Conservation (phyloP, 2,113 vertebrate species). For the Aphyosemion australe region DNA sequence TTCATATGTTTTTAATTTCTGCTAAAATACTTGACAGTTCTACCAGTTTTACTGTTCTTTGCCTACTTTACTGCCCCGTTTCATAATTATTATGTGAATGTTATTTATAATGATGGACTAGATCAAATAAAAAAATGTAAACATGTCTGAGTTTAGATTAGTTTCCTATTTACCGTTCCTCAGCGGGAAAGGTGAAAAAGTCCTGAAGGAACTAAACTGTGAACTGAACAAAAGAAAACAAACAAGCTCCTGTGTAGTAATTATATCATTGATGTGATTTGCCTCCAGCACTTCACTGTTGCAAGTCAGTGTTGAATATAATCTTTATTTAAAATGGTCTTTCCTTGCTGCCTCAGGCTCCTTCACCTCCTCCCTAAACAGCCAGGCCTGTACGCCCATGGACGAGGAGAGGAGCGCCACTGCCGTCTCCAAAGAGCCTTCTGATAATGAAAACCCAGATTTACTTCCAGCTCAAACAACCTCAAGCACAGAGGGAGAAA, state of each 20-base stretch:
- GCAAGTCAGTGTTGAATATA: too few relatives aligned
- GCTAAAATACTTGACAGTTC: too few relatives aligned
- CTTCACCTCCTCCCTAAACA: conserved; percentile 54
- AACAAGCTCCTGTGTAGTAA: background rate
- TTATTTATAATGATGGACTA: too few relatives aligned
- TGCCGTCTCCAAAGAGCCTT: conserved; percentile 62
- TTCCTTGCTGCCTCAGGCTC: conserved; percentile 45
- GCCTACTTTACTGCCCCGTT: too few relatives aligned
- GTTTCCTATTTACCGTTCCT: background rate
- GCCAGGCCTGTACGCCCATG: conserved; percentile 66
- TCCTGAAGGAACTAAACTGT: background rate
- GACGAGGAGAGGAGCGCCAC: conserved; percentile 69
- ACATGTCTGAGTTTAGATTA: too few relatives aligned
- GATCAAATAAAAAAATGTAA: background rate
- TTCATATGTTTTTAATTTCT: too few relatives aligned
- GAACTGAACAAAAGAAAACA: background rate
- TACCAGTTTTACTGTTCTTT: too few relatives aligned
- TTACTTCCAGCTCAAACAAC: conserved; percentile 3
- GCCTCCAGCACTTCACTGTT: too few relatives aligned
- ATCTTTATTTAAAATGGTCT: background rate
- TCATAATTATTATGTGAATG: too few relatives aligned
- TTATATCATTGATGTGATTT: too few relatives aligned
- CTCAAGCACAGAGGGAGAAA: conserved; percentile 28
- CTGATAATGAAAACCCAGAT: conserved; percentile 59
- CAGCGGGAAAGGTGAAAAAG: too few relatives aligned